Evolutionary conservation across 2,888 invertebrate genomes (phyloP), one percentile per base, ranked within the genome.

Genomic region (Zeuzera pyrina): DNA sequence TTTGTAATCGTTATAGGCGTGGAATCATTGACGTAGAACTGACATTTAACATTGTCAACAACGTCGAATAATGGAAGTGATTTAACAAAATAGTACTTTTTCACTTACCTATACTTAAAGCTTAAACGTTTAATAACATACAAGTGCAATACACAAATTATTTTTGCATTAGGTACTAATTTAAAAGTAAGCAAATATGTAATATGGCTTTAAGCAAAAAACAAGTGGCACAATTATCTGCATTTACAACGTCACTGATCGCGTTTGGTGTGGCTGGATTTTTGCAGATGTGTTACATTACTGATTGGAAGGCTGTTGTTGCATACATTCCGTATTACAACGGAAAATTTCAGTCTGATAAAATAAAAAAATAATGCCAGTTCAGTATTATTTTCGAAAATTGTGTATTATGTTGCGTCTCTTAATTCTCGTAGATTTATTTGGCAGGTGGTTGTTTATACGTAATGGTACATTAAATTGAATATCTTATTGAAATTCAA

Each of bases 281-380:
- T n/a, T 47, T 87, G 7, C 69, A 65, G 0, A 33, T 89, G 8
- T 49, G 89, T 1, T 94, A 91, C 58, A 65, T 89, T 30, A 91
- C 92, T 0, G 93, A 94, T 50, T 94, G 93, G 93, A 90, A 88
- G 60, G 53, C 84, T 6, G 62, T 93, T 8, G 76, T 88, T 15
- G 85, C 86, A 42, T 89, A 87, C 57, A 62, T 94, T 31, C 94
- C 94, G 3, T 90, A 86, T 63, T 93, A 92, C 63, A 88, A 88
- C 51, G 84, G 86, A 15, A 90, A 91, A 71, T 92, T 87, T 41
- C 59, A 66, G 34, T 54, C 60, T 7, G 42, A 40, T 6, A 27
- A 39, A 28, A 40, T 39, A 19, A 44, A 41, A 27, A 31, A 39
- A 33, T 41, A 42, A 25, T 47, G 46, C 26, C 35, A 45, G 8